Conservation (phyloP, 2,888 invertebrate species). For the Blera fallax region DNA sequence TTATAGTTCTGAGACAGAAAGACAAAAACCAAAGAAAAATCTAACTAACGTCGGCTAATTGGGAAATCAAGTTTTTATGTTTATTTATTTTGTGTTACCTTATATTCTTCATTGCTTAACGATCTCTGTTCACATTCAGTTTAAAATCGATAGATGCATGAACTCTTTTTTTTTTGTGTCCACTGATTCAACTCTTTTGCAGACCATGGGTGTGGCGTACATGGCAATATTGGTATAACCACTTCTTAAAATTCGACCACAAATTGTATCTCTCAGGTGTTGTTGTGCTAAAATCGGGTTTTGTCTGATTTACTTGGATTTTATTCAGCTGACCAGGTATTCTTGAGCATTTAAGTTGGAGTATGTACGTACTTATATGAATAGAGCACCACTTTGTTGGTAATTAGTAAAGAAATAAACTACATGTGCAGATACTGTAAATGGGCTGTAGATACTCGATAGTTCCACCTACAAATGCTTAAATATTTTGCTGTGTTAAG, state of each 20-base stretch:
- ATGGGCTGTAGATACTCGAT: too few relatives aligned
- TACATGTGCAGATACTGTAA: too few relatives aligned
- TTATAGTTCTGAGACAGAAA: background rate
- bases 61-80: constrained; percentile 45
- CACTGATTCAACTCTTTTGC: background rate
- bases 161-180: background rate
- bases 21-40: background rate
- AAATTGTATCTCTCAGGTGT: background rate
- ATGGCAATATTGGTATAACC: background rate
- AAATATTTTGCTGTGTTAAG: too few relatives aligned
- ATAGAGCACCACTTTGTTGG: background rate
- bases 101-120: constrained; percentile 32
- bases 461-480: too few relatives aligned
- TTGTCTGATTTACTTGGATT: background rate
- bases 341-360: background rate
- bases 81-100: background rate
- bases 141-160: background rate
- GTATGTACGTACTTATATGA: background rate
- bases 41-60: constrained; percentile 39
- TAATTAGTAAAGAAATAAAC: too few relatives aligned
- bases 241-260: background rate
- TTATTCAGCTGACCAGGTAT: background rate
- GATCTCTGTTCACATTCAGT: constrained; percentile 16
- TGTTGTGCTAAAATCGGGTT: background rate
- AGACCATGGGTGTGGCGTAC: constrained; percentile 12